Evolutionary conservation across 1,140 invertebrate genomes (phyloP).

Genomic region (Stratiolaelaps scimitus): DNA sequence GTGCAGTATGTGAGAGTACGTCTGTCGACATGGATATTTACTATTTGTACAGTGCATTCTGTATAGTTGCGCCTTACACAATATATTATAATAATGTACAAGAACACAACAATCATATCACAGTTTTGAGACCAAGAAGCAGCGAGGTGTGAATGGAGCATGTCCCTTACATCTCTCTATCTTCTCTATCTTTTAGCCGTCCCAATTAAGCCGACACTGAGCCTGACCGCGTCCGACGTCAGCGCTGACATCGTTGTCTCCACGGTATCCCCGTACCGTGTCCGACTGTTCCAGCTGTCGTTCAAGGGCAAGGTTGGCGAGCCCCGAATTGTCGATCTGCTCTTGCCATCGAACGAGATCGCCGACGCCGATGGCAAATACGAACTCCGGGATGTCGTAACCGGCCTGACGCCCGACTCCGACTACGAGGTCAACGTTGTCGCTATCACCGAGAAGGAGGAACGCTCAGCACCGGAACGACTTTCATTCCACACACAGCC

Average conservation of each 20-base stretch:
- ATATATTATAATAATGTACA: too few relatives aligned
- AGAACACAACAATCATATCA: too few relatives aligned
- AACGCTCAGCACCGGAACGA: neutral
- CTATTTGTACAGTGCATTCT: too few relatives aligned
- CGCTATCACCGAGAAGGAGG: slow-evolving; percentile 26
- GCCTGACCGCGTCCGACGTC: neutral
- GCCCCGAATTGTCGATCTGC: neutral
- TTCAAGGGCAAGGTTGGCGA: neutral
- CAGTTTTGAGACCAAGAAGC: too few relatives aligned
- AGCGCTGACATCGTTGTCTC: neutral
- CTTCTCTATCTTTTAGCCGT: neutral
- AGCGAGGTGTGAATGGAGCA: too few relatives aligned
- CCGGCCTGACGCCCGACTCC: neutral
- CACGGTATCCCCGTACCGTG: slow-evolving; percentile 20
- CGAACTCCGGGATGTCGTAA: neutral
- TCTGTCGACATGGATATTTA: too few relatives aligned
- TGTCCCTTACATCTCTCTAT: too few relatives aligned
- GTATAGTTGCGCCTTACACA: too few relatives aligned
- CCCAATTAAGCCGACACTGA: slow-evolving; percentile 10
- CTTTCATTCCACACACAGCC: slow-evolving; percentile 6
- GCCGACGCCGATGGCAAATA: slow-evolving; percentile 19
- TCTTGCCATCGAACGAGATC: slow-evolving; percentile 11
- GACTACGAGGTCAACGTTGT: slow-evolving; percentile 10
- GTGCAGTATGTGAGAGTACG: too few relatives aligned
- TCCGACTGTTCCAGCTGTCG: neutral